These are phyloP conservation scores for Spinus pinus DNA, from an alignment of 2,797 vertebrate genomes.

Conservation along the genomic window DNA sequence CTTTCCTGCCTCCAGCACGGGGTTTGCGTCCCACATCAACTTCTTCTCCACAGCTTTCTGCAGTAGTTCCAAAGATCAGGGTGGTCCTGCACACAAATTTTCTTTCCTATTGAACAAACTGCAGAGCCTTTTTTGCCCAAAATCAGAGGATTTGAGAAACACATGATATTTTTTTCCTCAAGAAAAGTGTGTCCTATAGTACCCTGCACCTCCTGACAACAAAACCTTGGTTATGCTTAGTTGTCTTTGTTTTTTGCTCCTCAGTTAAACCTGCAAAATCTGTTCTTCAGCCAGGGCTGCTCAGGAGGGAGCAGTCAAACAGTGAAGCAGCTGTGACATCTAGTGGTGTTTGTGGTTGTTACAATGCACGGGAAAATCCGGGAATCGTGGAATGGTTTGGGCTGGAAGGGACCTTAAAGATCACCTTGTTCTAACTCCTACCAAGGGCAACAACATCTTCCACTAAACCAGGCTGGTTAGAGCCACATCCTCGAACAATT, in stretches of 20 bases:
- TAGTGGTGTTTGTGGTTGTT: neutral
- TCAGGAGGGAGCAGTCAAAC: neutral
- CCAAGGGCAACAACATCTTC: neutral
- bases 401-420: neutral
- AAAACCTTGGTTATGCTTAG: neutral
- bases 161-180: too few species aligned
- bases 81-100: neutral
- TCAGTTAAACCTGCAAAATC: neutral
- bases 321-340: conserved; percentile 11
- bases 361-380: neutral
- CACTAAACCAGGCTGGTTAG: neutral
- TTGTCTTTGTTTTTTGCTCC: neutral
- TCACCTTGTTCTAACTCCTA: neutral
- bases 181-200: neutral
- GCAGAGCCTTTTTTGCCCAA: neutral
- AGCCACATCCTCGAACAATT: neutral
- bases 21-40: neutral
- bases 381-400: neutral
- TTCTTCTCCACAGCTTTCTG: neutral
- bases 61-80: neutral
- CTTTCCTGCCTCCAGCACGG: neutral
- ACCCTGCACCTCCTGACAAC: neutral
- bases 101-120: neutral
- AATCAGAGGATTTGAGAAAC: neutral
- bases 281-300: neutral